Conservation (phyloP, 1,140 invertebrate genomes). For the Pollicipes pollicipes region DNA sequence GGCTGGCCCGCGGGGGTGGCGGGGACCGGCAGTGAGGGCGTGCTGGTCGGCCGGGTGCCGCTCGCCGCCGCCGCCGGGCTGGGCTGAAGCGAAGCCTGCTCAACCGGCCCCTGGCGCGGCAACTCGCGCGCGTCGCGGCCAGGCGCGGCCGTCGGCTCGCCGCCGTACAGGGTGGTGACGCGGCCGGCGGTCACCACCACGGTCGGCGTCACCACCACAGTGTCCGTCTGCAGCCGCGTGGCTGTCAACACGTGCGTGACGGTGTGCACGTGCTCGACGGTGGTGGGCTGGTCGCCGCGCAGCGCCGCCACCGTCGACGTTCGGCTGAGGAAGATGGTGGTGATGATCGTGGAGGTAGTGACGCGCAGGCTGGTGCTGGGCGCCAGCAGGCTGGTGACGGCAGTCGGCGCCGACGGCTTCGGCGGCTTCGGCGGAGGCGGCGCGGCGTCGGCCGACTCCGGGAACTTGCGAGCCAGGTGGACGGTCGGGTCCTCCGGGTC, state of each 20-base stretch:
- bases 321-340: background rate
- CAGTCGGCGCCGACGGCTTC: background rate
- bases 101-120: too few species aligned
- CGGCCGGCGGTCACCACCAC: background rate
- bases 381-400: background rate
- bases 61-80: background rate
- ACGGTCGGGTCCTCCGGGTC: background rate
- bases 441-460: background rate
- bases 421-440: background rate
- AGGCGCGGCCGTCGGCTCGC: background rate
- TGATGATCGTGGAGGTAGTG: background rate
- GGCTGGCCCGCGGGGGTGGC: too few species aligned
- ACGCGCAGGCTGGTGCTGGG: background rate
- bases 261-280: background rate
- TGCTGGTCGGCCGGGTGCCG: too few species aligned
- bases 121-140: too few species aligned
- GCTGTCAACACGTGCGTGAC: background rate
- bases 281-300: conserved; percentile 6
- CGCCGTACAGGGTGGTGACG: background rate
- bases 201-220: background rate
- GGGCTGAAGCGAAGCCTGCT: background rate
- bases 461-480: background rate
- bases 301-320: background rate
- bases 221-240: background rate
- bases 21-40: too few species aligned